phyloP scores from a whole-genome alignment of 2,113 vertebrate genomes.

The Aythya baeri region DNA sequence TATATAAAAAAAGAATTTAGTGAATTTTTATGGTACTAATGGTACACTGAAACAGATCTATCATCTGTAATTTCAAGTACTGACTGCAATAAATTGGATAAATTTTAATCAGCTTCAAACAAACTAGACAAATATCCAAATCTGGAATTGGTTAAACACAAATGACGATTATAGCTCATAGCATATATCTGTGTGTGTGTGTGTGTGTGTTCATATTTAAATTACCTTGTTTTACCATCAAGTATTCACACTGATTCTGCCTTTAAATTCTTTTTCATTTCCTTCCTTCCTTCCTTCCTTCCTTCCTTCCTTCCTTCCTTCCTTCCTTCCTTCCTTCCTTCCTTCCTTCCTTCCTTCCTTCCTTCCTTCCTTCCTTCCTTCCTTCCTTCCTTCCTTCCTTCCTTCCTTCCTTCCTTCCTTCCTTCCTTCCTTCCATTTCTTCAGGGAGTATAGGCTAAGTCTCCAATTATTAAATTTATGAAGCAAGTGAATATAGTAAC shows the following conservation, averaged over 20 bases:
- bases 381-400: no score
- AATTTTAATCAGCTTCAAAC: not conserved
- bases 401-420: not conserved
- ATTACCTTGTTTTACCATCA: not conserved
- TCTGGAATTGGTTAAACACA: not conserved
- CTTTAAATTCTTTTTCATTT: fast-evolving
- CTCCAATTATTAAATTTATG: not conserved
- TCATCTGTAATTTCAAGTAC: not conserved
- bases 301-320: no score
- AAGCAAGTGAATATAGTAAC: not conserved
- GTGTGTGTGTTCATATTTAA: not conserved
- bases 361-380: not conserved
- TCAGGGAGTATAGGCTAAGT: not conserved
- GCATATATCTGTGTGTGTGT: not conserved
- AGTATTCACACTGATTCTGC: not conserved
- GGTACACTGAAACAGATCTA: not conserved
- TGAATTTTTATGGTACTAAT: not conserved
- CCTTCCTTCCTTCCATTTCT: not conserved
- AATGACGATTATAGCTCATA: not conserved
- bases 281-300: not conserved
- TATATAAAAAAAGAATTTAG: not conserved
- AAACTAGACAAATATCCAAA: not conserved
- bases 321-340: no score
- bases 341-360: not conserved
- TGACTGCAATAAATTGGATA: not conserved